These are phyloP conservation scores for Scomber colias DNA, from an alignment of 2,113 vertebrate genomes.

Conservation along the genomic window DNA sequence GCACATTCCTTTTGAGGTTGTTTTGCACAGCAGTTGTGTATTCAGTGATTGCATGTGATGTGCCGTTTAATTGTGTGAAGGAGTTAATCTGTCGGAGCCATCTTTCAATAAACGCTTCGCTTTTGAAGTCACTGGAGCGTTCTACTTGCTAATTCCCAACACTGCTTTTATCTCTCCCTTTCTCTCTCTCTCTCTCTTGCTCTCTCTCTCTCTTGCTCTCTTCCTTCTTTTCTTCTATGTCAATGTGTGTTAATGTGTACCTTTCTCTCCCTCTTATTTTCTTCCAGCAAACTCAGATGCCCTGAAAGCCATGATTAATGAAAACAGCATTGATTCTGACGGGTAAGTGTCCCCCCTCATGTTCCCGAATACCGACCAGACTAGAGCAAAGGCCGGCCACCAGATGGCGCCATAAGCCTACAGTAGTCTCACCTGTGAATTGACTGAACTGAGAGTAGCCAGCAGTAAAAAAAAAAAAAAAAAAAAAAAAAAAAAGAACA, in stretches of 20 bases:
- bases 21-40: constrained; percentile 24
- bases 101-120: constrained; percentile 64
- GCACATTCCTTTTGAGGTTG: not conserved
- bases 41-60: constrained; percentile 27
- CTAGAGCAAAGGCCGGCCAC: constrained; percentile 42
- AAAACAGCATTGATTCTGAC: constrained; percentile 90
- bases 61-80: constrained; percentile 52
- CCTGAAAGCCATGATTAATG: constrained; percentile 93
- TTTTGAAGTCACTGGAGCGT: constrained; percentile 66
- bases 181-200: not conserved
- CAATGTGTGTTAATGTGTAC: not conserved
- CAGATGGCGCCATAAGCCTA: constrained; percentile 67
- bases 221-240: not conserved
- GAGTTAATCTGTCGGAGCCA: constrained; percentile 55
- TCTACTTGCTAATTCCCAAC: constrained; percentile 46
- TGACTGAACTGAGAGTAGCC: constrained; percentile 4
- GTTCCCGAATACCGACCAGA: not conserved
- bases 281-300: constrained; percentile 92
- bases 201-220: not conserved
- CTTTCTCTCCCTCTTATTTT: constrained; percentile 32
- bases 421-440: not conserved
- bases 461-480: too few species aligned
- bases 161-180: constrained; percentile 32
- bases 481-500: not conserved
- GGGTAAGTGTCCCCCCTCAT: constrained; percentile 84